A percentile compares a stretch with the other conserved stretches of the same genome.
phyloP scores from a whole-genome alignment of 2,797 vertebrate species.

The Platalea minor region DNA sequence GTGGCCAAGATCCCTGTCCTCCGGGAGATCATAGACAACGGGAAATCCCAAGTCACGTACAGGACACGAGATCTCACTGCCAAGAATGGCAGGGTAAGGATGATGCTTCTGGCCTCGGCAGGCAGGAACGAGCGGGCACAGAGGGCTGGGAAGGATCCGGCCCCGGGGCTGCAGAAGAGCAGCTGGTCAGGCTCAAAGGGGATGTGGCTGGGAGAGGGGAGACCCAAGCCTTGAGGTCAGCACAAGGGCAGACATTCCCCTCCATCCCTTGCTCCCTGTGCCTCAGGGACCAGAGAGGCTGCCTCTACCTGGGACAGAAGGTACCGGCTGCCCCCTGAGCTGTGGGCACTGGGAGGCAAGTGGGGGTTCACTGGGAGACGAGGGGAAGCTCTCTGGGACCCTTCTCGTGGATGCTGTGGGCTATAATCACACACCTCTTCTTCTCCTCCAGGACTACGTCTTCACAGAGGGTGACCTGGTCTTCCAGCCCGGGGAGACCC shows the following conservation, averaged over 20 bases:
- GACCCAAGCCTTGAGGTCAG: background rate
- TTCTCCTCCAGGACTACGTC: constrained; percentile 83
- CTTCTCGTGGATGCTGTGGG: background rate
- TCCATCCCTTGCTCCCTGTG: background rate
- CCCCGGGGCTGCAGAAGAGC: background rate
- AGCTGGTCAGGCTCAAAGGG: background rate
- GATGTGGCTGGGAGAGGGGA: background rate
- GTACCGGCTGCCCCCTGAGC: background rate
- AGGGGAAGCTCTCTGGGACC: background rate
- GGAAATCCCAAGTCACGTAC: constrained; percentile 90
- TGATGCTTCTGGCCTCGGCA: background rate
- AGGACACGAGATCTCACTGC: constrained; percentile 87
- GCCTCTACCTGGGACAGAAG: background rate
- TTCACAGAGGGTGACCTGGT: constrained; percentile 86
- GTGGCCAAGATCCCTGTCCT: constrained; percentile 87
- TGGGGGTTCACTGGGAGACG: background rate
- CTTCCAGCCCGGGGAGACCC: constrained; percentile 86
- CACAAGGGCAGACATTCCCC: background rate
- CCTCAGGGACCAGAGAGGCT: background rate
- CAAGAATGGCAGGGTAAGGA: constrained; percentile 86
- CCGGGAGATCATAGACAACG: constrained; percentile 86
- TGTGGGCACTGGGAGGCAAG: background rate
- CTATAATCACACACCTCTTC: background rate
- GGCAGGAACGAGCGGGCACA: background rate
- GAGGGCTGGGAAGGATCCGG: background rate